Evolutionary conservation across 2,113 vertebrate species (phyloP).

Genomic region (Symphodus melops): DNA sequence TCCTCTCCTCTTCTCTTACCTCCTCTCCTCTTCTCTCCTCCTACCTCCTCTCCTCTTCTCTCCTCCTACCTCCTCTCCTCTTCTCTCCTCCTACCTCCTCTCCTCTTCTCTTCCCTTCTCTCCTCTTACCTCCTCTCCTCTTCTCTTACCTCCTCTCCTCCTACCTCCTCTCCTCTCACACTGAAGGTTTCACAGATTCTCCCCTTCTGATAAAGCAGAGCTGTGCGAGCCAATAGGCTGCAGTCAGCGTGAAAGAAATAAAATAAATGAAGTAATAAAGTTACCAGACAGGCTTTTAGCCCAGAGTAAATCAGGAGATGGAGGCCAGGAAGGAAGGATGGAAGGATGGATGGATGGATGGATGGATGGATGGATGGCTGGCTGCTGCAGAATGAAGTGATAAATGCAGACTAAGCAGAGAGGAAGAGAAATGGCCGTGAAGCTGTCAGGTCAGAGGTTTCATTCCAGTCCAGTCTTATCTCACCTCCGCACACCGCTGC

Average conservation of each 20-base stretch:
- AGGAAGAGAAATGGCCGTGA: background rate
- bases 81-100: too few relatives aligned
- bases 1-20: background rate
- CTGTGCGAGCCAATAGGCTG: slow-evolving; percentile 11
- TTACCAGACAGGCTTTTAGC: slow-evolving; percentile 4
- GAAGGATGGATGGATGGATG: background rate
- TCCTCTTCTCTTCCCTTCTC: too few relatives aligned
- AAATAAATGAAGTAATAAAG: slow-evolving; percentile 39
- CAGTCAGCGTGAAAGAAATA: slow-evolving; percentile 8
- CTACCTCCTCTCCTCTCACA: background rate
- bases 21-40: too few relatives aligned
- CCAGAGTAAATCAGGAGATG: background rate
- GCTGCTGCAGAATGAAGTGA: background rate
- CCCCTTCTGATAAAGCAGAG: slow-evolving; percentile 36
- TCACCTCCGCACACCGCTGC: background rate
- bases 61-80: too few relatives aligned
- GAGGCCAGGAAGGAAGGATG: background rate
- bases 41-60: too few relatives aligned
- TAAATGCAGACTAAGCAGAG: slow-evolving; percentile 15
- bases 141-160: background rate
- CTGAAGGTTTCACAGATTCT: slow-evolving; percentile 19
- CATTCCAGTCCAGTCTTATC: slow-evolving; percentile 25
- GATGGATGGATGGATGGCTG: background rate
- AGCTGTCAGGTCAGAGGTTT: background rate
- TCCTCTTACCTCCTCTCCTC: too few relatives aligned